Percentiles rank a stretch among this genome's conserved stretches.
These are phyloP conservation scores for Montifringilla adamsi DNA, from an alignment of 2,113 vertebrate genomes.

Conservation along the genomic window DNA sequence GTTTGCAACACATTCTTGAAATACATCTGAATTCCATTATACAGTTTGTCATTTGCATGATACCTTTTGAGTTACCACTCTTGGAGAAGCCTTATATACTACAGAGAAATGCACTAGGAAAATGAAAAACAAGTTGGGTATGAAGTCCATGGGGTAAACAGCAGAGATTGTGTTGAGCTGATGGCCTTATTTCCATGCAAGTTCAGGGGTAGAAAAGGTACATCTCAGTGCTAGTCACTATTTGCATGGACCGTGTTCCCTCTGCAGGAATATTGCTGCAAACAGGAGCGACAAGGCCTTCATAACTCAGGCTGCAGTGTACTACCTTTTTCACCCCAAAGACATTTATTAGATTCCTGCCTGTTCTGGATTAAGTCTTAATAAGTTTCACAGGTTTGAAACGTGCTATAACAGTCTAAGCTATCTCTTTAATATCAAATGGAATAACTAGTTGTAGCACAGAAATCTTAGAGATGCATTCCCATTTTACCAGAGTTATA, in stretches of 20 bases:
- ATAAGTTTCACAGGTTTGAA: background rate
- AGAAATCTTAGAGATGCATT: background rate
- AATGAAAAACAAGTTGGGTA: constrained; percentile 48
- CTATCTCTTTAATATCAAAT: background rate
- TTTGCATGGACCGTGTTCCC: background rate
- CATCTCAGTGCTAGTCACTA: background rate
- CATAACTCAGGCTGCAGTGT: background rate
- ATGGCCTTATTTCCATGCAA: constrained; percentile 4
- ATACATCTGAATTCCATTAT: constrained; percentile 59
- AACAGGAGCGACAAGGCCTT: background rate
- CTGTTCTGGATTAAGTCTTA: background rate
- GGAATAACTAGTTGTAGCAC: background rate
- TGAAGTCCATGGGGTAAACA: constrained; percentile 12
- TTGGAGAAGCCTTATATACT: constrained; percentile 31
- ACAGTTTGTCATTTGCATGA: constrained; percentile 64
- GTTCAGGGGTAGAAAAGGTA: background rate
- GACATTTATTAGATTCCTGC: background rate
- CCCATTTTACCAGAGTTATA: background rate
- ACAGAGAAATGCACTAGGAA: constrained; percentile 40
- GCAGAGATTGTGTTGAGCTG: background rate
- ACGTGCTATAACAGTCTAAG: background rate
- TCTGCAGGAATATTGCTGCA: background rate
- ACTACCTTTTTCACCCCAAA: background rate
- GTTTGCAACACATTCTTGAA: constrained; percentile 48
- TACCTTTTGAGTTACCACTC: constrained; percentile 54